Evolutionary conservation across 2,888 invertebrate genomes (phyloP), one percentile per base, ranked within the genome.

Genomic region (Melanotus villosus): DNA sequence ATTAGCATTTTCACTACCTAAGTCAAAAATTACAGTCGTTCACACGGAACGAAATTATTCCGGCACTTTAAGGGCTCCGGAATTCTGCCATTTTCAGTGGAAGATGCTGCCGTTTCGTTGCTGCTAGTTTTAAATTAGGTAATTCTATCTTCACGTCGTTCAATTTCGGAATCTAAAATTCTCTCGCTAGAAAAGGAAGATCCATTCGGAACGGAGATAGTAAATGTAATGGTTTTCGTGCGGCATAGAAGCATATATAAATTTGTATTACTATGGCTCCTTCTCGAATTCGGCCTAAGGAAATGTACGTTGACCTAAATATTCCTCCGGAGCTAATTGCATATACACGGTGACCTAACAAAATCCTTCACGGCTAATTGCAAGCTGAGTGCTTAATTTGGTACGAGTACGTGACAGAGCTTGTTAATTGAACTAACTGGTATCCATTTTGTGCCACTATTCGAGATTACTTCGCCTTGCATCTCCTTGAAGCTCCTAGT

Each of bases 171-270:
- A 30, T 52, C 32, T 52, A 52, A 52, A 50, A 52, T 52, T 52
- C 52, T 9, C 26, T n/a, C 26, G 26, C 26, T 7, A 7, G n/a
- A n/a, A n/a, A n/a, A 3, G 26, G 26, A 26, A 26, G 41, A 14
- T 30, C 23, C 47, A 23, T 23, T n/a, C 10, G 14, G 26, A 23
- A 47, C 47, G 19, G 23, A 47, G 47, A 47, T 12, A 7, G 41
- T 1, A 7, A 45, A 18, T n/a, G 59, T 60, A 60, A 60, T 60
- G 59, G 47, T 45, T 60, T 34, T 34, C 59, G 59, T 60, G 47
- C 43, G 59, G 59, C 59, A 60, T 60, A 60, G 43, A 47, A 47
- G 59, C 43, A 60, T 60, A n/a, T n/a, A 60, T 60, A 60, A 60
- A 60, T 60, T 60, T 47, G 59, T 47, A 60, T 60, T 60, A 60